Base-by-base conservation (phyloP, 2,888 invertebrate genomes). In the Ferdinandea cuprea region DNA sequence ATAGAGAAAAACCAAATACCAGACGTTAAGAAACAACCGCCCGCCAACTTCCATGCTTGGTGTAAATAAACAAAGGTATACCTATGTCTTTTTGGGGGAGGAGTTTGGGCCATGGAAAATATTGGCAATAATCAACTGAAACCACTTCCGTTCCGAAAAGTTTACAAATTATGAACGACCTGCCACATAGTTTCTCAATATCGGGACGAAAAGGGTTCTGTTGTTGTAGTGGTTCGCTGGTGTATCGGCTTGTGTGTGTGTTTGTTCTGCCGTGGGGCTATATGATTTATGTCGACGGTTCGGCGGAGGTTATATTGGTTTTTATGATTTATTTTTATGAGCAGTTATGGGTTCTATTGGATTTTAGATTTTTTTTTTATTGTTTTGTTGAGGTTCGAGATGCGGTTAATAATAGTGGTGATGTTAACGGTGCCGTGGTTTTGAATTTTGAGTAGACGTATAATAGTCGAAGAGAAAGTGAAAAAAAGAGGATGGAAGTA, bases 321-420 rank as follows among this genome's bases (percentile, higher is more conserved):
- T 76, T 59, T 71, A 76, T 81, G 76, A 81, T 81, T 81, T 81
- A 81, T 71, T 81, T 81, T 81, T 81, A 81, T 81, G 81, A 81
- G 63, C 13, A 71, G 77, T 83, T 83, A 74, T 74, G 54, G 54
- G 54, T 61, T 73, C 54, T 61, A 61, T 61, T 77, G 13, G 37
- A 54, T 56, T 50, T 69, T n/a, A 9, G 7, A 8, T 48, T 42
- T 69, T 42, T 61, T 19, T 65, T 58, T 32, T 73, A 19, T 44
- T 17, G 7, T 69, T 61, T 48, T 15, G 28, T 11, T 30, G 37
- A 37, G 17, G 8, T 44, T 44, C 42, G 28, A 63, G 42, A 63
- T 58, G 56, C 7, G 59, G 68, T 48, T 61, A 28, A 15, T 42
- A 68, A 68, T 68, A 19, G 68, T 74, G 68, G 80, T 74, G 56